Evolutionary conservation across 2,888 invertebrate genomes (phyloP).

Genomic region (Pristionchus entomophagus): DNA sequence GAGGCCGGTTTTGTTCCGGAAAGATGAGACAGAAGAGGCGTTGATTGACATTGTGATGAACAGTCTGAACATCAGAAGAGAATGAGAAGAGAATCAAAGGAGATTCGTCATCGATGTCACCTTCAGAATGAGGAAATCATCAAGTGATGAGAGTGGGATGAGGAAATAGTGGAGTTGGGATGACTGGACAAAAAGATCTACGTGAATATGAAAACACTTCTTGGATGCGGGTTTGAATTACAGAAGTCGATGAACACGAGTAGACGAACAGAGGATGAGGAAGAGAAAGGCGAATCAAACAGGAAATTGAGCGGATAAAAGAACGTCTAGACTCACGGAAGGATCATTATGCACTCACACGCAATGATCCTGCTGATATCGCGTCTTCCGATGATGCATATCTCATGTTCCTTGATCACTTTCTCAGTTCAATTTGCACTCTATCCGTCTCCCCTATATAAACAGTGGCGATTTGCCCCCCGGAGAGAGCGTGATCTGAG

Average conservation of each 20-base stretch:
- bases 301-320: background rate
- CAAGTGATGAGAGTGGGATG: background rate
- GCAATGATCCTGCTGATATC: too few relatives aligned
- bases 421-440: background rate
- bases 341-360: background rate
- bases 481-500: background rate
- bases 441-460: conserved; percentile 3
- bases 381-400: too few relatives aligned
- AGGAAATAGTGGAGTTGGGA: too few relatives aligned
- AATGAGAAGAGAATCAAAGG: background rate
- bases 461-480: background rate
- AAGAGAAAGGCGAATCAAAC: background rate
- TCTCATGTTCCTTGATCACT: background rate
- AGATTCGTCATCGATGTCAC: background rate
- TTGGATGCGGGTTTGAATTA: background rate
- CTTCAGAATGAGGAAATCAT: background rate
- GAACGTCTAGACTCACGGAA: background rate
- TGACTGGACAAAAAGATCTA: background rate
- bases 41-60: too few relatives aligned
- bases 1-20: background rate
- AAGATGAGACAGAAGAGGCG: background rate
- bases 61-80: too few relatives aligned
- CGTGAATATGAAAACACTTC: background rate
- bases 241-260: background rate
- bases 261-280: background rate